These are phyloP conservation scores for Callosobruchus maculatus DNA, from an alignment of 2,888 invertebrate genomes.

Conservation along the genomic window DNA sequence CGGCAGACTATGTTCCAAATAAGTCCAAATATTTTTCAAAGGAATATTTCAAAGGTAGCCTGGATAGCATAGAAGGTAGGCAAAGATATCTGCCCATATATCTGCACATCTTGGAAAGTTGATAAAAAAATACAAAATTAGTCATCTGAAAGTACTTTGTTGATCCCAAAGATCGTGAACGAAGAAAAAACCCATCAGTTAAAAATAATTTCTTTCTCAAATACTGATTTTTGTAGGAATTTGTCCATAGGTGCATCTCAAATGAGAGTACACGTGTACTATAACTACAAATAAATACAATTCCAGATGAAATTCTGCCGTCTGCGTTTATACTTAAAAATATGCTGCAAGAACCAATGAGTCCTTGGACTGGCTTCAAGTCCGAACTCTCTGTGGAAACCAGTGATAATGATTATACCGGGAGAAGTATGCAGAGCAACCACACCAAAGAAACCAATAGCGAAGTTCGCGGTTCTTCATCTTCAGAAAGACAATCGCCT, in stretches of 20 bases:
- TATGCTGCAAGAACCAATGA: conserved; percentile 38
- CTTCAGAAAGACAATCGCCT: conserved; percentile 22
- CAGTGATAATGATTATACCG: conserved; percentile 14
- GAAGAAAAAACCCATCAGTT: too few relatives aligned
- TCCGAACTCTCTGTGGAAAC: conserved; percentile 12
- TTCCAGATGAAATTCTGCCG: conserved; percentile 32
- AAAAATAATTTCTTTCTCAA: too few relatives aligned
- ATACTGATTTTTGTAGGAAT: too few relatives aligned
- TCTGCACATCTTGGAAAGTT: not conserved
- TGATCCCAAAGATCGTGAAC: too few relatives aligned
- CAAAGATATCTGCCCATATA: too few relatives aligned
- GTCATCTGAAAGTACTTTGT: too few relatives aligned
- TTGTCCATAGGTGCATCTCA: too few relatives aligned
- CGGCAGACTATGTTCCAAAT: conserved; percentile 35
- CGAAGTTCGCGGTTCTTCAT: conserved; percentile 25
- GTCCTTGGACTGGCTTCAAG: conserved; percentile 30
- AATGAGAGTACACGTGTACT: too few relatives aligned
- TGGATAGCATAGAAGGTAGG: conserved; percentile 36
- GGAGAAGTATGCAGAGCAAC: conserved; percentile 19
- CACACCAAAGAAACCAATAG: conserved; percentile 26
- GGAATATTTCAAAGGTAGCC: conserved; percentile 25
- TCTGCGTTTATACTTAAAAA: conserved; percentile 39
- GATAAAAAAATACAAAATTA: too few relatives aligned
- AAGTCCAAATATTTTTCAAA: conserved; percentile 23
- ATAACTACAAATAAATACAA: not conserved